phyloP scores from a whole-genome alignment of 2,888 invertebrate genomes.

The Therioaphis trifolii region DNA sequence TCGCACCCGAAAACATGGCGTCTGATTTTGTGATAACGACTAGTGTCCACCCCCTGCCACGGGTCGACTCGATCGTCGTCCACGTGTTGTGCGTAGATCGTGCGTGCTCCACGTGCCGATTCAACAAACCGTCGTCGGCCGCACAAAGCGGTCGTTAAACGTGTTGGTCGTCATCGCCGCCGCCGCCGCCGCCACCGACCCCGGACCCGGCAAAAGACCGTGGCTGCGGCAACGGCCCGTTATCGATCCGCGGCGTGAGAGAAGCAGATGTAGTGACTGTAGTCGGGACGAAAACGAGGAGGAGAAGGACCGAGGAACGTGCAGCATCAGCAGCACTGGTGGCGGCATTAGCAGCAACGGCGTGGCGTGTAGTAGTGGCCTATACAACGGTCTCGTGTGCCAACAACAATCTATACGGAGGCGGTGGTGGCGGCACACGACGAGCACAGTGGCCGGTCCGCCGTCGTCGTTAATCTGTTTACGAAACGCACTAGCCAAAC shows the following conservation, averaged over 20 bases:
- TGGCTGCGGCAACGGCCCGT: background rate
- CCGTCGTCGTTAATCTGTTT: conserved; percentile 47
- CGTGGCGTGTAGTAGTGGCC: conserved; percentile 18
- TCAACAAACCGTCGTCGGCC: no score
- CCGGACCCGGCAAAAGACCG: conserved; percentile 20
- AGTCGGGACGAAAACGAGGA: background rate
- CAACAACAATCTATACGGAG: conserved; percentile 47
- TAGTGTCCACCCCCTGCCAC: no score
- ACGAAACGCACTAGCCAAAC: conserved; percentile 51
- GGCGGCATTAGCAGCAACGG: no score
- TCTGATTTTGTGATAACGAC: no score
- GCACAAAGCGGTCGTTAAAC: no score
- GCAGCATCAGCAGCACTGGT: no score
- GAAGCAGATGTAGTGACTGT: background rate
- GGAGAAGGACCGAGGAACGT: no score
- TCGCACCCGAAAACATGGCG: no score
- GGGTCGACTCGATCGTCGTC: no score
- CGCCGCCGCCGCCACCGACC: background rate
- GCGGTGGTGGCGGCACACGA: conserved; percentile 6
- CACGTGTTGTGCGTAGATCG: no score
- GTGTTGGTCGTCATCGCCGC: background rate
- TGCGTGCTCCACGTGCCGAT: no score
- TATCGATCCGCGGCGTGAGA: conserved; percentile 21
- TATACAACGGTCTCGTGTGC: conserved; percentile 39
- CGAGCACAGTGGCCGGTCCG: background rate